These are phyloP conservation scores for Scaeva pyrastri DNA, from an alignment of 2,888 invertebrate genomes.

Conservation along the genomic window DNA sequence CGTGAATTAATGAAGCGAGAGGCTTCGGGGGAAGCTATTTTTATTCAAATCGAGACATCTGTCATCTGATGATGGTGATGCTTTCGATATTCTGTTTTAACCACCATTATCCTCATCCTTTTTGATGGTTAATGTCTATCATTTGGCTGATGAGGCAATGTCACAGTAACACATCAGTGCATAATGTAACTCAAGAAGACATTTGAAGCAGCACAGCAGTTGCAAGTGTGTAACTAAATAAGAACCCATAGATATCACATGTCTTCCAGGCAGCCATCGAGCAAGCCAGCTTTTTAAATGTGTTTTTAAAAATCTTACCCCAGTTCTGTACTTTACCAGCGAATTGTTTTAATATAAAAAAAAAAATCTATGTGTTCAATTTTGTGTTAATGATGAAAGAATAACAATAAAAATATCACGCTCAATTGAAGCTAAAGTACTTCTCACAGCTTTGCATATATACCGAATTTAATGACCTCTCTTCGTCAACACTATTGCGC, in stretches of 20 bases:
- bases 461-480: slow-evolving; percentile 27
- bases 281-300: background rate
- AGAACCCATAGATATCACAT: slow-evolving; percentile 58
- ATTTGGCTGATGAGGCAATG: slow-evolving; percentile 68
- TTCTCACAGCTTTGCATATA: background rate
- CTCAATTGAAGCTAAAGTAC: slow-evolving; percentile 61
- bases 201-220: slow-evolving; percentile 7
- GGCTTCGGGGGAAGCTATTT: slow-evolving; percentile 15
- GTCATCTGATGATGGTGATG: slow-evolving; percentile 55
- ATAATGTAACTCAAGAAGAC: slow-evolving; percentile 62
- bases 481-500: slow-evolving; percentile 25
- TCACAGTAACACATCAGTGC: slow-evolving; percentile 67
- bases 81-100: slow-evolving; percentile 14
- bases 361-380: slow-evolving; percentile 9
- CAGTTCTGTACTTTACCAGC: slow-evolving; percentile 23
- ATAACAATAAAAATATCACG: slow-evolving; percentile 56
- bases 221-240: slow-evolving; percentile 64
- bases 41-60: slow-evolving; percentile 60
- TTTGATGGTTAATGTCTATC: slow-evolving; percentile 39
- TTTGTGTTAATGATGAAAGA: slow-evolving; percentile 46
- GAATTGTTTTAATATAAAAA: slow-evolving; percentile 26
- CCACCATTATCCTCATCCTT: slow-evolving; percentile 42
- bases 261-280: slow-evolving; percentile 8
- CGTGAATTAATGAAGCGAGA: slow-evolving; percentile 33
- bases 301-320: background rate